Conservation (phyloP, 2,888 invertebrate species). For the Lithophane ornitopus region DNA sequence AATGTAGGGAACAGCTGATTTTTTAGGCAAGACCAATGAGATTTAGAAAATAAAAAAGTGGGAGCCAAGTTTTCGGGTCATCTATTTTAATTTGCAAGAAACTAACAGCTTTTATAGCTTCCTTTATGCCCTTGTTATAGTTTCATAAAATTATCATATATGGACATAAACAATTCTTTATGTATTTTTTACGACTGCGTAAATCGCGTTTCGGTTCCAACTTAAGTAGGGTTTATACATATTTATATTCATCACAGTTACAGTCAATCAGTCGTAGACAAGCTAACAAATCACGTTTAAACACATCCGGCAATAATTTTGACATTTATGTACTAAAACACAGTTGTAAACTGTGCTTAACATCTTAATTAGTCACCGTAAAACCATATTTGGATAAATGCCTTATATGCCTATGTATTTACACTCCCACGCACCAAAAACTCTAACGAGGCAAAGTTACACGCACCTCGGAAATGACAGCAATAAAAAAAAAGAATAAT, state of each 20-base stretch:
- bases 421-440: conserved; percentile 63
- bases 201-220: background rate
- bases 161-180: conserved; percentile 21
- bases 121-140: conserved; percentile 13
- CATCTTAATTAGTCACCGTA: conserved; percentile 54
- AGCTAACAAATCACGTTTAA: conserved; percentile 29
- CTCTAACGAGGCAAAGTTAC: conserved; percentile 45
- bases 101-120: conserved; percentile 14
- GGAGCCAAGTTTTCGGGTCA: background rate
- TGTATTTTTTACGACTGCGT: conserved; percentile 26
- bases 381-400: conserved; percentile 48
- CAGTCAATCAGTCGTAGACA: conserved; percentile 32
- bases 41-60: background rate
- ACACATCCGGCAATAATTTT: conserved; percentile 33
- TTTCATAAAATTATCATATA: conserved; percentile 29
- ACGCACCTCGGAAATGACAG: conserved; percentile 61
- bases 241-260: conserved; percentile 25
- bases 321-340: conserved; percentile 29
- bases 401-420: conserved; percentile 14
- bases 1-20: no score
- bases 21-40: background rate
- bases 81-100: conserved; percentile 15
- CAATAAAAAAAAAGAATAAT: conserved; percentile 65
- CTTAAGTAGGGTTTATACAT: conserved; percentile 9
- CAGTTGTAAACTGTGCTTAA: conserved; percentile 49